These are phyloP conservation scores for Chrysogorgia sp. DNA, from an alignment of 92 coral and sea anemone genomes.

Conservation along the genomic window DNA sequence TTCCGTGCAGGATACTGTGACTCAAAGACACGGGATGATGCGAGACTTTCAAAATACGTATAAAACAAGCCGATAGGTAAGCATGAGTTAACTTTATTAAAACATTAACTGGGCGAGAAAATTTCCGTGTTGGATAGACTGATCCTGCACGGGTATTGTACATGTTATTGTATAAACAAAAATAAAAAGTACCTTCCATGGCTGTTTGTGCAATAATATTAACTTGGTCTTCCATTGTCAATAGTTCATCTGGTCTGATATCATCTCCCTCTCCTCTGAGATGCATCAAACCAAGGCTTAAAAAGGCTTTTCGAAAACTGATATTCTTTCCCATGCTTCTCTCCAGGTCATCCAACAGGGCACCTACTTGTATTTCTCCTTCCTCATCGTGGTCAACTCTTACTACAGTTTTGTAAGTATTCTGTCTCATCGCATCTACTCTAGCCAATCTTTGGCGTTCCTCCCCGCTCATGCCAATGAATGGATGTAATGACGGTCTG, in stretches of 20 bases:
- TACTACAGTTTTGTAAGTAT: neutral
- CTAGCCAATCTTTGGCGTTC: conserved; percentile 12
- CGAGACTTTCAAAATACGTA: too few relatives aligned
- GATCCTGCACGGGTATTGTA: too few relatives aligned
- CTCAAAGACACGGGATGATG: too few relatives aligned
- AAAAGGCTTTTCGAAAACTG: conserved; percentile 25
- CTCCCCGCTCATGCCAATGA: conserved; percentile 13
- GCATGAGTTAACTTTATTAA: neutral
- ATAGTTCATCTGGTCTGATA: conserved; percentile 33
- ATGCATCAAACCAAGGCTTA: conserved; percentile 38
- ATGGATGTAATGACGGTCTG: conserved; percentile 29
- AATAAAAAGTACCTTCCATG: conserved; percentile 26
- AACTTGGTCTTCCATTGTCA: conserved; percentile 45
- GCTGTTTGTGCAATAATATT: conserved; percentile 38
- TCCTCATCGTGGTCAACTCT: neutral
- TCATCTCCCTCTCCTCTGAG: conserved; percentile 34
- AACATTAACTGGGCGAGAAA: too few relatives aligned
- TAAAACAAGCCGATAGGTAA: neutral
- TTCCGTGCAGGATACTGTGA: too few relatives aligned
- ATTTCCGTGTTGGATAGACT: too few relatives aligned
- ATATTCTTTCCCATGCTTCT: neutral
- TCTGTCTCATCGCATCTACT: neutral
- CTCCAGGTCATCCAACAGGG: neutral
- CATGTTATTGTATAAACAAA: neutral
- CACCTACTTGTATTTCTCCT: conserved; percentile 32